Base-by-base conservation (phyloP, 2,888 invertebrate species). In the Lepidonotus clava region DNA sequence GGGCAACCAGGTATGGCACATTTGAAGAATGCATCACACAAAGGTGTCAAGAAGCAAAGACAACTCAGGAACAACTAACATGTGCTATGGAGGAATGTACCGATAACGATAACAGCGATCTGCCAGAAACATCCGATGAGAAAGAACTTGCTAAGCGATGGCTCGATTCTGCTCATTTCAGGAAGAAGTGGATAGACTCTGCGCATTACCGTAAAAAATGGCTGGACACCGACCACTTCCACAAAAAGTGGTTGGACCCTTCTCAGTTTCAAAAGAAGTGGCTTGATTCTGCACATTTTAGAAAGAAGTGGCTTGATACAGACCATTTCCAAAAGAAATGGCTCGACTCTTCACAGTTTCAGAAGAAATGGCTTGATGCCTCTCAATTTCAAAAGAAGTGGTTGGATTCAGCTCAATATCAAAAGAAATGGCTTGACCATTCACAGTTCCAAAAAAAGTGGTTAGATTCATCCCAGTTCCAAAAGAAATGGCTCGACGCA, bases 401-500 rank as follows among this genome's bases (percentile, higher is more conserved):
- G 71, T 21, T 71, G 18, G 71, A 71, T 18, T 38, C 34, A 2
- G n/a, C n/a, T 71, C 36, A 38, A 2, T 34, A 36, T 71, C 71
- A 71, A 71, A 71, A 71, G 38, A 71, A 71, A 24, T 71, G 71
- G 71, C 38, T 71, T 36, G 71, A 71, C 38, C 18, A 34, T 14
- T 18, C 18, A 36, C 71, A 71, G 2, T 71, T 71, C 24, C 71
- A 71, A 36, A 71, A 71, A 38, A 71, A 71, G 38, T 71, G 71
- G 71, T n/a, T 71, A 6, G 71, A 71, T 71, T 11, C 71, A 21
- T 34, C 34, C 38, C 71, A 71, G 21, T 71, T 71, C n/a, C 34
- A 71, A 71, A 71, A 71, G 71, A 71, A 71, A 24, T 71, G 71
- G 71, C 21, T 71, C 5, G 71, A 71, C n/a, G 36, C 71, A 36